phyloP scores from a whole-genome alignment of 2,888 invertebrate genomes.

The Miltochrista miniata region DNA sequence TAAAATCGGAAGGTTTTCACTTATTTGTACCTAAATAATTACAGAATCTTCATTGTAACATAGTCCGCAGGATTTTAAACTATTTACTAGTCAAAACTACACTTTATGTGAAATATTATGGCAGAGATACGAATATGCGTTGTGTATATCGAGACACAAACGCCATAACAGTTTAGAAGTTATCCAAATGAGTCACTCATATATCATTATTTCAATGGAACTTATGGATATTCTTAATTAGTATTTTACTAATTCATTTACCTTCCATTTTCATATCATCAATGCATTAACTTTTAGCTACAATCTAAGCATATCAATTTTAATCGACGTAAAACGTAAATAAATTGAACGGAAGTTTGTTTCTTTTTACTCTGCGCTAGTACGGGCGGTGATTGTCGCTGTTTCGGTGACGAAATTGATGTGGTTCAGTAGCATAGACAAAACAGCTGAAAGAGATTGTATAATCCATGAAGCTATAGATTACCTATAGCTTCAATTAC shows the following conservation, averaged over 20 bases:
- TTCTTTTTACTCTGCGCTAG: slow-evolving; percentile 22
- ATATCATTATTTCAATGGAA: slow-evolving; percentile 6
- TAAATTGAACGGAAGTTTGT: slow-evolving; percentile 45
- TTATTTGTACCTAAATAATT: slow-evolving; percentile 34
- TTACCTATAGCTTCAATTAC: too few species aligned
- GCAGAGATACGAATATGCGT: slow-evolving; percentile 69
- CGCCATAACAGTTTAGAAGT: slow-evolving; percentile 77
- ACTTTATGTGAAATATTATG: slow-evolving; percentile 36
- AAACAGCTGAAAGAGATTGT: too few species aligned
- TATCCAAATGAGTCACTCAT: slow-evolving; percentile 36
- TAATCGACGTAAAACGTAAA: slow-evolving; percentile 40
- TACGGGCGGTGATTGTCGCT: too few species aligned
- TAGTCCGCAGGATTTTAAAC: slow-evolving; percentile 30
- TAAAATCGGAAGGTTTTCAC: slow-evolving; percentile 58
- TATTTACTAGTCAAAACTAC: slow-evolving; percentile 32
- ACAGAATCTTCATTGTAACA: slow-evolving; percentile 40
- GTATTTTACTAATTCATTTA: slow-evolving; percentile 26
- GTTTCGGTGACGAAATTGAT: too few species aligned
- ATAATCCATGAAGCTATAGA: too few species aligned
- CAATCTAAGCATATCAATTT: slow-evolving; percentile 4
- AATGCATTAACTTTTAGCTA: background rate
- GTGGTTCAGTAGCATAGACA: too few species aligned
- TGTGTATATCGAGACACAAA: slow-evolving; percentile 76
- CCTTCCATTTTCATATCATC: slow-evolving; percentile 27
- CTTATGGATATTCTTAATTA: background rate